phyloP scores from a whole-genome alignment of 1,140 invertebrate genomes.

The Heliothis virescens region DNA sequence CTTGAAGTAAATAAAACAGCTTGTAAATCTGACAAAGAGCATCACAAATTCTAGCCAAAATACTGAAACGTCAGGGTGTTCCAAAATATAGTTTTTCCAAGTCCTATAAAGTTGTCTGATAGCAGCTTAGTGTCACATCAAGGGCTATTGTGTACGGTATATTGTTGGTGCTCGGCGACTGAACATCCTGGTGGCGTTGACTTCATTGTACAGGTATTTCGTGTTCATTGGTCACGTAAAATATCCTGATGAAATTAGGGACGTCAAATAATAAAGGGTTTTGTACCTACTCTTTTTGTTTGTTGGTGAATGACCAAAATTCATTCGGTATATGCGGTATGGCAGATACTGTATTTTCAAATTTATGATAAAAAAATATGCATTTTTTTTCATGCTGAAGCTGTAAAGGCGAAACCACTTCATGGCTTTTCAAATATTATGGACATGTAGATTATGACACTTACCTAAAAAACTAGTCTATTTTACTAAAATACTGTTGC shows the following conservation, averaged over 20 bases:
- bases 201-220: neutral
- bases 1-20: neutral
- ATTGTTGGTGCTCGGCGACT: slow-evolving; percentile 5
- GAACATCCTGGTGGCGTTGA: neutral
- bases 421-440: too few relatives aligned
- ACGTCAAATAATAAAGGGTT: too few relatives aligned
- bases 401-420: too few relatives aligned
- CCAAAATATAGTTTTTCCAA: slow-evolving; percentile 39
- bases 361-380: too few relatives aligned
- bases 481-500: too few relatives aligned
- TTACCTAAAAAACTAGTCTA: too few relatives aligned
- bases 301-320: too few relatives aligned
- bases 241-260: neutral
- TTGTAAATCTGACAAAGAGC: neutral
- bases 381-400: too few relatives aligned
- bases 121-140: slow-evolving; percentile 23
- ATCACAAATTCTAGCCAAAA: neutral
- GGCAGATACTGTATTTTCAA: too few relatives aligned
- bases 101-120: slow-evolving; percentile 26
- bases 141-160: slow-evolving; percentile 8
- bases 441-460: too few relatives aligned
- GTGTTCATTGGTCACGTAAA: neutral
- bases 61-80: neutral
- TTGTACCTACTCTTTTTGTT: too few relatives aligned
- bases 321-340: too few relatives aligned